phyloP scores from a whole-genome alignment of 2,113 vertebrate genomes.

The Peromyscus polionotus region DNA sequence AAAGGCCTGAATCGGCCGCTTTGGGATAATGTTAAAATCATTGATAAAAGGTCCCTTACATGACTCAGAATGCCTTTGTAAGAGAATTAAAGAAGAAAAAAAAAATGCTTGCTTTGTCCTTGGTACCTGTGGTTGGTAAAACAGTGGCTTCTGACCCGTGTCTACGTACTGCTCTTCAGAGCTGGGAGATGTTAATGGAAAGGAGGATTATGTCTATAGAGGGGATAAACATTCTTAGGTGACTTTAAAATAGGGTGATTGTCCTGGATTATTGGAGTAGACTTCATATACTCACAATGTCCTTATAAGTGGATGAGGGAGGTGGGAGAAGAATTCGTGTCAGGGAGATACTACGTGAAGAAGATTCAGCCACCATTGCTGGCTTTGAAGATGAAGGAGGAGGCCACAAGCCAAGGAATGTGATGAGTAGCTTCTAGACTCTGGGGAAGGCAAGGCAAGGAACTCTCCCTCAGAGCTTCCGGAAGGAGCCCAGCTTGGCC shows the following conservation, averaged over 20 bases:
- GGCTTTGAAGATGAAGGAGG: neutral
- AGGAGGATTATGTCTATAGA: neutral
- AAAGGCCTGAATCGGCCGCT: neutral
- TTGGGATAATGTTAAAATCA: neutral
- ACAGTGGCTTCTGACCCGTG: neutral
- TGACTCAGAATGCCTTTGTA: slow-evolving; percentile 10
- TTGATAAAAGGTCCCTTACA: neutral
- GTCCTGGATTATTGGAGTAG: neutral
- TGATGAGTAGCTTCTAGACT: neutral
- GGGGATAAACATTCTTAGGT: neutral
- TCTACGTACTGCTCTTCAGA: neutral
- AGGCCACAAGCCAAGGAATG: neutral
- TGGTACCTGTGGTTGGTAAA: neutral
- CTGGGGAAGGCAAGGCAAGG: neutral
- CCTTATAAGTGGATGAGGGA: neutral
- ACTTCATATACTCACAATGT: neutral
- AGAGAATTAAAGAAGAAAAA: slow-evolving; percentile 10
- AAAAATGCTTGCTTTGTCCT: neutral
- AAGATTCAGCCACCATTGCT: neutral
- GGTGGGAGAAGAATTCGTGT: neutral
- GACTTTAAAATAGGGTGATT: neutral
- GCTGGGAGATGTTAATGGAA: neutral
- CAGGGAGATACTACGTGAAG: neutral
- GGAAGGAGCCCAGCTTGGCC: neutral
- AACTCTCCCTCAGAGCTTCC: neutral